Conservation (phyloP, 53 echinoderm and acorn worm species). For the Holothuria scabra region DNA sequence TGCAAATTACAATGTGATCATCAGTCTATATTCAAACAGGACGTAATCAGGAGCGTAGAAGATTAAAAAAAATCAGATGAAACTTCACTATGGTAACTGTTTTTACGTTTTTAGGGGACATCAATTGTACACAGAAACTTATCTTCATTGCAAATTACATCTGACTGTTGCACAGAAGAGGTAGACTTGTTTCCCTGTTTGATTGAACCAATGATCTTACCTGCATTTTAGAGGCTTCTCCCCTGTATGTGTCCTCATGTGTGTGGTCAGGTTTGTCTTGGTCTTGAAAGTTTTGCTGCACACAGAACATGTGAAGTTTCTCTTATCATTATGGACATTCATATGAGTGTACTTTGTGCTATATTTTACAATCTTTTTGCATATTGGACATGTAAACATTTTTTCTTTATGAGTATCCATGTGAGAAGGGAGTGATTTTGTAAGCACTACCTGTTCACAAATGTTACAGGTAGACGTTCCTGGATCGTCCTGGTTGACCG, state of each 20-base stretch:
- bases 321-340: constrained; percentile 17
- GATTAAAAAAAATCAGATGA: too few species aligned
- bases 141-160: too few species aligned
- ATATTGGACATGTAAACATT: constrained; percentile 43
- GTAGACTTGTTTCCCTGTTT: too few species aligned
- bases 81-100: too few species aligned
- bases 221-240: constrained; percentile 23
- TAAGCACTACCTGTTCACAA: background rate
- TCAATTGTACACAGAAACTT: too few species aligned
- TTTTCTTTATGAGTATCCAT: constrained; percentile 3
- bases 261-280: background rate
- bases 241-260: constrained; percentile 36
- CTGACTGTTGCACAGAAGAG: too few species aligned
- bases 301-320: background rate
- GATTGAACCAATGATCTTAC: background rate
- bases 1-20: too few species aligned
- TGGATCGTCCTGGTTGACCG: background rate
- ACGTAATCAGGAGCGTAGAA: too few species aligned
- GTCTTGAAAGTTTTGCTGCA: constrained; percentile 26
- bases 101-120: too few species aligned
- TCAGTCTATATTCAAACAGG: too few species aligned
- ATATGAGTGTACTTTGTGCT: constrained; percentile 14
- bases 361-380: constrained; percentile 18
- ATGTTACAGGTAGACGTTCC: constrained; percentile 7
- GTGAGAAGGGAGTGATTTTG: constrained; percentile 6